Percentiles rank a stretch among this genome's conserved stretches.
Evolutionary conservation across 2,797 vertebrate species (phyloP).

Genomic region (Selene dorsalis): DNA sequence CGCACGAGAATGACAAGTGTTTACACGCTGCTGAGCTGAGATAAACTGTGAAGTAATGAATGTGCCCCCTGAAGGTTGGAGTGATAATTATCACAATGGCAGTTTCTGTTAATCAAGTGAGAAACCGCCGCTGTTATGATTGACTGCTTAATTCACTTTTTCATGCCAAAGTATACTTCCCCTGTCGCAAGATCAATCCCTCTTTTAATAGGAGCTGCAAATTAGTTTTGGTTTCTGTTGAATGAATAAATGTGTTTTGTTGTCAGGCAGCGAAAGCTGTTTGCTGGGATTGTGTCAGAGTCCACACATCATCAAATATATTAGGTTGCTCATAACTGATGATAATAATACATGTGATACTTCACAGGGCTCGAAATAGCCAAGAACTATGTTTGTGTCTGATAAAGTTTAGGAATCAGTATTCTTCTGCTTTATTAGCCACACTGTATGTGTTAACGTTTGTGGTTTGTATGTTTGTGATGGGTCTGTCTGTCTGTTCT

Average conservation of each 20-base stretch:
- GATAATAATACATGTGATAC: not conserved
- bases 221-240: slow-evolving; percentile 72
- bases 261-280: slow-evolving; percentile 51
- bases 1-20: slow-evolving; percentile 37
- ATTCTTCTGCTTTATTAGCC: not conserved
- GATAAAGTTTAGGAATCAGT: not conserved
- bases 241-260: slow-evolving; percentile 62
- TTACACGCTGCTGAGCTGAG: slow-evolving; percentile 31
- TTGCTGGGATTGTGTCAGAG: slow-evolving; percentile 28
- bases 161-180: slow-evolving; percentile 47
- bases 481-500: not conserved
- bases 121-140: slow-evolving; percentile 43
- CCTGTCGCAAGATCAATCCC: slow-evolving; percentile 58
- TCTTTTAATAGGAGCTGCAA: slow-evolving; percentile 59
- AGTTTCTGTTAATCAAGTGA: slow-evolving; percentile 64
- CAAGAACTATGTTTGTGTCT: not conserved
- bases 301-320: slow-evolving; percentile 29
- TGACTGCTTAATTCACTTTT: slow-evolving; percentile 57
- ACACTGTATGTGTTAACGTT: not conserved
- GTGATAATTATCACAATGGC: slow-evolving; percentile 53
- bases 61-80: slow-evolving; percentile 51
- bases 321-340: not conserved
- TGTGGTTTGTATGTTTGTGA: not conserved
- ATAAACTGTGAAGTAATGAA: slow-evolving; percentile 45
- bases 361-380: not conserved